Base-by-base conservation (phyloP, 2,113 vertebrate genomes). In the Eurypyga helias region DNA sequence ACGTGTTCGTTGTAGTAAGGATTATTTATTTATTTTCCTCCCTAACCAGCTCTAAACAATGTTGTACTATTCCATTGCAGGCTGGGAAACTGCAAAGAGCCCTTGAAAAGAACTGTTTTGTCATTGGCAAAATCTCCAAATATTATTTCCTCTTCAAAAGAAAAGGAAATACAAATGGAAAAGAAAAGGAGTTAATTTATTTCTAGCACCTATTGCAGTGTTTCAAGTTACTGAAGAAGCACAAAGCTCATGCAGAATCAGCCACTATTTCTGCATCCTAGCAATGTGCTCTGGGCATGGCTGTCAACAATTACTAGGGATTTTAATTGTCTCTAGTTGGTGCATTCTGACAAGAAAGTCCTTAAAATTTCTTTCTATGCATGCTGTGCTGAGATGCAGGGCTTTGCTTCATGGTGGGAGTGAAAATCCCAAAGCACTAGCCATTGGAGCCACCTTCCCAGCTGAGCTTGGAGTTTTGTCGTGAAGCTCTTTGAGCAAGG, bases 11-110 rank as follows among this genome's bases (percentile, higher is more conserved):
- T 89, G 79, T 6, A 2, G 36, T 29, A 23, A 38, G 3, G 4
- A 38, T 90, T 95, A 82, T 93, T 93, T 95, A 85, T 88, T 93
- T 94, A 67, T 69, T 96, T 94, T 49, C 18, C 17, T 67, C 16
- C 64, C 43, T 89, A 83, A 82, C 36, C 71, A 81, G 23, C 34
- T 72, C 60, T 58, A 61, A 91, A 84, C 80, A 75, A 67, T 69
- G 45, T 4, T 25, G 14, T 73, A 20, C n/a, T 72, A 55, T 70
- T 90, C 67, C 72, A 3, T 0, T 77, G 10, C 18, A 58, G 48
- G 34, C 38, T 78, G 43, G 28, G 57, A 70, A 94, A 89, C 52
- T 34, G 48, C 38, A 71, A 85, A 51, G 28, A 58, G 24, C 3
- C 7, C 11, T 43, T 60, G 38, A 58, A 86, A 93, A 72, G 4